These are phyloP conservation scores for Eretmochelys imbricata DNA, from an alignment of 2,113 vertebrate species.

Conservation along the genomic window DNA sequence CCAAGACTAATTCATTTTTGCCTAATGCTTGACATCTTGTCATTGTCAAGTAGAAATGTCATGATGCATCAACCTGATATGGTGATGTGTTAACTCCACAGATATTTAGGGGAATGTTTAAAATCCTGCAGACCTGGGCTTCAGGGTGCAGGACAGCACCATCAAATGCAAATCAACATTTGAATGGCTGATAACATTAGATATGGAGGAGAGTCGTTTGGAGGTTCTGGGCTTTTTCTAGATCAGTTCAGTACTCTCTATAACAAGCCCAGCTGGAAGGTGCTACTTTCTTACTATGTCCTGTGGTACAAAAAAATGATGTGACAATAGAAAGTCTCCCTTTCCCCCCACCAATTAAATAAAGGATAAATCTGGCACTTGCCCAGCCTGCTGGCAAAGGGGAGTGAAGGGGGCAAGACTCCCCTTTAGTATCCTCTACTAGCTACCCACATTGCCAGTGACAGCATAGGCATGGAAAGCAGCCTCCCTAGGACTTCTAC, in stretches of 20 bases:
- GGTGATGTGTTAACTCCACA: not conserved
- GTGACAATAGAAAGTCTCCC: not conserved
- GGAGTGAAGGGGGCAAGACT: not conserved
- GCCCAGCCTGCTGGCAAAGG: not conserved
- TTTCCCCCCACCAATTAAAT: not conserved
- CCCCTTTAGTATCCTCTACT: not conserved
- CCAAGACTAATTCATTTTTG: not conserved
- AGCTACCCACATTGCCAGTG: not conserved
- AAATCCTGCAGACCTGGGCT: not conserved
- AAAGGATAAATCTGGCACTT: not conserved
- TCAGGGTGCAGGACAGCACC: not conserved
- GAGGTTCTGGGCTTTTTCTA: not conserved
- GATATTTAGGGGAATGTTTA: not conserved
- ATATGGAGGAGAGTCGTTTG: not conserved
- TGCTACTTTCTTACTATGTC: not conserved
- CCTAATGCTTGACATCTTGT: not conserved
- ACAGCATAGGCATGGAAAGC: not conserved
- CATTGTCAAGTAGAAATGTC: not conserved
- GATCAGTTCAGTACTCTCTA: not conserved
- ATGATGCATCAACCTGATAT: not conserved
- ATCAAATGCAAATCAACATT: not conserved
- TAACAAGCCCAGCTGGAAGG: not conserved
- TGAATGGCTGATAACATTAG: not conserved
- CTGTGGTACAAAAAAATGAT: not conserved
- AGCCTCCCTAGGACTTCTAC: not conserved